A percentile compares a stretch with the other conserved stretches of the same genome.
phyloP scores from a whole-genome alignment of 2,888 invertebrate genomes.

The Ischnura elegans region DNA sequence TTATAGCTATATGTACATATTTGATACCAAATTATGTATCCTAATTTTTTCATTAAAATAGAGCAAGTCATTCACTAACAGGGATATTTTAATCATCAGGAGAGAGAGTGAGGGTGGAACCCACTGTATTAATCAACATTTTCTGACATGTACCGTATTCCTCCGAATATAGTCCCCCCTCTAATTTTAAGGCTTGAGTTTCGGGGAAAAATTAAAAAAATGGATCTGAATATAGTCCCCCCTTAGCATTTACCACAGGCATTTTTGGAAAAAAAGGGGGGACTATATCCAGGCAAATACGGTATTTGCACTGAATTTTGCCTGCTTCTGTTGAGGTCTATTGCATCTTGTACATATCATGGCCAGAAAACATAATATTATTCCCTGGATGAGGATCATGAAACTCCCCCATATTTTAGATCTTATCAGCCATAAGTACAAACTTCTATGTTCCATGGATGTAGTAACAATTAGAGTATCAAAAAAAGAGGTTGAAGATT shows the following conservation, averaged over 20 bases:
- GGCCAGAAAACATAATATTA: neutral
- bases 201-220: no score
- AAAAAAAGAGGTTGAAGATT: neutral
- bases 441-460: neutral
- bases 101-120: neutral
- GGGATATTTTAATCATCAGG: no score
- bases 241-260: no score
- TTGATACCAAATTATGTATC: no score
- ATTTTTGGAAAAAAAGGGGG: no score
- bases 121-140: neutral
- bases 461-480: neutral
- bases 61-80: no score
- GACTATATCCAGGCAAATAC: no score
- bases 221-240: no score
- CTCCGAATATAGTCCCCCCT: no score
- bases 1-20: no score
- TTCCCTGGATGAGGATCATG: neutral
- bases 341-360: neutral
- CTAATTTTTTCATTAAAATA: no score
- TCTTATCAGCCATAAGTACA: neutral
- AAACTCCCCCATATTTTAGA: neutral
- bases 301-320: neutral
- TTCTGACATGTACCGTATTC: neutral
- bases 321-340: neutral
- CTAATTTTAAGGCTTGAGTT: no score